Conservation (phyloP, 2,888 invertebrate genomes). For the Melanostoma scalare region DNA sequence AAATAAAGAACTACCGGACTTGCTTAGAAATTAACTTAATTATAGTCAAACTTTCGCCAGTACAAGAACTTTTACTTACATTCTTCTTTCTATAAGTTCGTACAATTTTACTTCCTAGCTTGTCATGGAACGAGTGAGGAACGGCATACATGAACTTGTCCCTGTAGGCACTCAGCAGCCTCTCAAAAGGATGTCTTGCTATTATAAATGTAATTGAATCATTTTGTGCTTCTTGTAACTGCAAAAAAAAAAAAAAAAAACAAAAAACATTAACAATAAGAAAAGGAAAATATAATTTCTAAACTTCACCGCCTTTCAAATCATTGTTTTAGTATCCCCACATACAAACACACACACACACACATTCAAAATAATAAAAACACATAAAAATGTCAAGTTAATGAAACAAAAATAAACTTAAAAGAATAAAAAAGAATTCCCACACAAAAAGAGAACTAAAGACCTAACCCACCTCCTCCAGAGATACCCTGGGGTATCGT, state of each 20-base stretch:
- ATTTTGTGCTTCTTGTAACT: conserved; percentile 88
- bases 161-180: conserved; percentile 90
- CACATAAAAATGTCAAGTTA: conserved; percentile 48
- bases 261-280: conserved; percentile 1
- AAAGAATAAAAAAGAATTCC: conserved; percentile 11
- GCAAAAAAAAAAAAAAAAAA: conserved; percentile 52
- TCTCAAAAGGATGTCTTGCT: conserved; percentile 91
- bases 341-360: not conserved
- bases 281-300: conserved; percentile 34
- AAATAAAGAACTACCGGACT: not conserved
- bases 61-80: conserved; percentile 75
- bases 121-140: conserved; percentile 91
- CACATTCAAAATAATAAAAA: conserved; percentile 17
- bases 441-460: conserved; percentile 11
- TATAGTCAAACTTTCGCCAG: not conserved
- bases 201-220: conserved; percentile 91
- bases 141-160: conserved; percentile 93
- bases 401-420: conserved; percentile 30
- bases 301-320: not conserved
- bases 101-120: conserved; percentile 90
- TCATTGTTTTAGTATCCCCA: not conserved
- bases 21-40: not conserved
- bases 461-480: conserved; percentile 83
- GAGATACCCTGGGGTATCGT: conserved; percentile 89
- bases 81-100: conserved; percentile 86